Evolutionary conservation across 2,113 vertebrate genomes (phyloP).

Genomic region (Rhynchopsitta pachyrhyncha): DNA sequence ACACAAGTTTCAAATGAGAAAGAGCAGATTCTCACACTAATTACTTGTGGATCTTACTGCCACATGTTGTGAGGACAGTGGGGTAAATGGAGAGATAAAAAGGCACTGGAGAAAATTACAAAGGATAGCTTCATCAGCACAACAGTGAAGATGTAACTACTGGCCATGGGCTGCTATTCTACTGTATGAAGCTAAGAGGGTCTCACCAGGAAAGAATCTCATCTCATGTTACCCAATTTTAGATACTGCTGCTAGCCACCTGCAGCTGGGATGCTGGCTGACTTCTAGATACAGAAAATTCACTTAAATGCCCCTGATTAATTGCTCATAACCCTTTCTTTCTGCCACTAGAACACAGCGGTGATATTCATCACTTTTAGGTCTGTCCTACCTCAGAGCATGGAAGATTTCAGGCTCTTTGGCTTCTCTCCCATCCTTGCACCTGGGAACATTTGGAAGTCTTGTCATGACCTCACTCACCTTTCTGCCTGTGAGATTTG

Average conservation of each 20-base stretch:
- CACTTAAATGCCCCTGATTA: background rate
- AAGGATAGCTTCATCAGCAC: background rate
- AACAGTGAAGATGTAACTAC: background rate
- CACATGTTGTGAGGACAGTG: background rate
- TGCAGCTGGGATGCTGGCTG: background rate
- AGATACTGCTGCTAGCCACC: background rate
- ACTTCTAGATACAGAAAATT: background rate
- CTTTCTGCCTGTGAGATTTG: background rate
- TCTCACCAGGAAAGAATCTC: background rate
- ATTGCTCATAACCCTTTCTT: background rate
- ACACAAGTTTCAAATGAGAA: background rate
- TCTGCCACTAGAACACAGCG: background rate
- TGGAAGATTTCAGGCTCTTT: background rate
- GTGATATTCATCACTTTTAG: background rate
- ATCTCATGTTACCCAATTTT: background rate
- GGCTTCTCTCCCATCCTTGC: background rate
- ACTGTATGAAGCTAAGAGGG: background rate
- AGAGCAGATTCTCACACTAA: background rate
- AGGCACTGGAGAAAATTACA: background rate
- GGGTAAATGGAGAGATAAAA: background rate
- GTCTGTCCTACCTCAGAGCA: background rate
- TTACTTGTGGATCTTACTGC: background rate
- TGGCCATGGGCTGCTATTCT: background rate
- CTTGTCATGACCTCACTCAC: background rate
- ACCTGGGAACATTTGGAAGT: constrained; percentile 8